Evolutionary conservation across 2,797 vertebrate species (phyloP).

Genomic region (Oryzias dopingdopingensis): DNA sequence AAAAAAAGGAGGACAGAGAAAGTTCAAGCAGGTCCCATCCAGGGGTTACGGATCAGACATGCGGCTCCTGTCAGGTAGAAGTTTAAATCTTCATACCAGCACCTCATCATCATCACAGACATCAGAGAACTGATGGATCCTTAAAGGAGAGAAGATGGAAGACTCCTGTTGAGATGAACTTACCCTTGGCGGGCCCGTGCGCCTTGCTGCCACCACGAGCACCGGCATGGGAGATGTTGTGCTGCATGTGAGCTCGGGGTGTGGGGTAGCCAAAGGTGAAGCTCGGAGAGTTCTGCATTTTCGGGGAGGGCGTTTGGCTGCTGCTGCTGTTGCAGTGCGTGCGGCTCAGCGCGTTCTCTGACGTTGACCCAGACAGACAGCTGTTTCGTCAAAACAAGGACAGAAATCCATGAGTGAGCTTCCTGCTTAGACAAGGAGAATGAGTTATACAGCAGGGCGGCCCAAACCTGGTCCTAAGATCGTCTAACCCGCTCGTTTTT

Average conservation of each 20-base stretch:
- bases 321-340: conserved; percentile 81
- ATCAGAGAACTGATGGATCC: neutral
- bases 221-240: conserved; percentile 61
- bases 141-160: neutral
- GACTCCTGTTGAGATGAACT: conserved; percentile 45
- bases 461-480: too few species aligned
- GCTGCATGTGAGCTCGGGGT: conserved; percentile 46
- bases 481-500: too few species aligned
- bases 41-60: too few species aligned
- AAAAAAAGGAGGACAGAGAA: too few species aligned
- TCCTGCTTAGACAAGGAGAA: neutral
- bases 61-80: too few species aligned
- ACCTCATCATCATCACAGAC: neutral
- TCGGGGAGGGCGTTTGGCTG: conserved; percentile 83
- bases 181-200: conserved; percentile 86
- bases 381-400: conserved; percentile 54
- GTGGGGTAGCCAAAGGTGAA: conserved; percentile 84
- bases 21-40: too few species aligned
- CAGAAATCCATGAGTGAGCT: neutral
- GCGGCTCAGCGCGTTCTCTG: conserved; percentile 80
- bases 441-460: too few species aligned
- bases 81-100: neutral
- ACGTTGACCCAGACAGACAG: conserved; percentile 78
- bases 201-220: conserved; percentile 63
- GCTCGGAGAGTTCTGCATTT: conserved; percentile 85